These are phyloP conservation scores for Pantherophis guttatus DNA, from an alignment of 2,113 vertebrate species.

Conservation along the genomic window DNA sequence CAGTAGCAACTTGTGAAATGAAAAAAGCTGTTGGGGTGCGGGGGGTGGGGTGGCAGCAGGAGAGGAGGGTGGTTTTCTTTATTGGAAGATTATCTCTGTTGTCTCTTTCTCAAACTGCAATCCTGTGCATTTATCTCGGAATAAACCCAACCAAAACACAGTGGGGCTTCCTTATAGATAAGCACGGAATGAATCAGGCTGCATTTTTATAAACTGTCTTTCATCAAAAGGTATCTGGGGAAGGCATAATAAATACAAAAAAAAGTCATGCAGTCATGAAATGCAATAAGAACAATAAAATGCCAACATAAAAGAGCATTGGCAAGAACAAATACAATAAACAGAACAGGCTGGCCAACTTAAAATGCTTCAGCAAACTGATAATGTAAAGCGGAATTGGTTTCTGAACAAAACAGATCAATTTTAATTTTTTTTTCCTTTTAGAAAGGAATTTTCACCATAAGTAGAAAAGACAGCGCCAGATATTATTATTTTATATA, in stretches of 20 bases:
- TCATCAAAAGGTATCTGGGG: not conserved
- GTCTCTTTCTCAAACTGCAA: slow-evolving; percentile 9
- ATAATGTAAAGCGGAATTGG: not conserved
- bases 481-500: not conserved
- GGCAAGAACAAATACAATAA: not conserved
- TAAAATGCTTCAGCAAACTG: too few species aligned
- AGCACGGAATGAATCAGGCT: not conserved
- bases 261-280: not conserved
- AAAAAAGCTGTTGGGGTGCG: not conserved
- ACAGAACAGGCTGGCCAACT: not conserved
- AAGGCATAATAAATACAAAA: not conserved
- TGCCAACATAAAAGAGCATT: not conserved
- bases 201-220: not conserved
- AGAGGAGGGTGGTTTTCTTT: not conserved
- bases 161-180: not conserved
- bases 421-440: slow-evolving; percentile 1
- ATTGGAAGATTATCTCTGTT: slow-evolving; percentile 1
- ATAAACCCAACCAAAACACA: not conserved
- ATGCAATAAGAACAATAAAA: not conserved
- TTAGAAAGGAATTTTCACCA: not conserved
- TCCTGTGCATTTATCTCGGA: not conserved
- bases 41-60: not conserved
- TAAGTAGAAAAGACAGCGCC: not conserved
- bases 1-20: slow-evolving; percentile 1
- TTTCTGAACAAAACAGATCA: not conserved